phyloP scores from a whole-genome alignment of 1,140 invertebrate genomes.

The Drosophila lowei region DNA sequence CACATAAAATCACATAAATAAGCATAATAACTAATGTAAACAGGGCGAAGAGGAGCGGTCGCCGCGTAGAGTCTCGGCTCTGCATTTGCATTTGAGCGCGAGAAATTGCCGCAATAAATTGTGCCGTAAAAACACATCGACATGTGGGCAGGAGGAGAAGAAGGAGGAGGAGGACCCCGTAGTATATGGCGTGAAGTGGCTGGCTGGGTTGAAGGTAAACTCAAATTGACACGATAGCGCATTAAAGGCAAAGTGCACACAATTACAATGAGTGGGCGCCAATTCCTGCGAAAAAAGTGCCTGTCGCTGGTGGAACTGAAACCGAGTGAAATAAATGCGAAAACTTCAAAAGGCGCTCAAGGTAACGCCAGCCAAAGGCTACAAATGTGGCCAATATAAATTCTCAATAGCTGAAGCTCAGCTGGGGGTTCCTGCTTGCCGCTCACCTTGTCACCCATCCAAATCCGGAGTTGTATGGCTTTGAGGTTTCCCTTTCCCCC shows the following conservation, averaged over 20 bases:
- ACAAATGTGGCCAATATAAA: constrained; percentile 81
- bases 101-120: constrained; percentile 80
- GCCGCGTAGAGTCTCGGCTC: constrained; percentile 51
- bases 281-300: constrained; percentile 31
- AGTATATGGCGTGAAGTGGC: constrained; percentile 17
- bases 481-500: constrained; percentile 26
- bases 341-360: constrained; percentile 79
- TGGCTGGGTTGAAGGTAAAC: constrained; percentile 13
- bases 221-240: constrained; percentile 69
- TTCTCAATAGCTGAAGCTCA: constrained; percentile 61
- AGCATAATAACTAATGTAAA: constrained; percentile 81
- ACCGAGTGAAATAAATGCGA: constrained; percentile 72
- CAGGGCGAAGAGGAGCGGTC: constrained; percentile 24
- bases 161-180: no score
- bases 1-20: constrained; percentile 68
- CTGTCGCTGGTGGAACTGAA: constrained; percentile 37
- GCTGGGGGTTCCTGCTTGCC: constrained; percentile 5
- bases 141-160: constrained; percentile 17
- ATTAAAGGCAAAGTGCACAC: constrained; percentile 75
- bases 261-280: constrained; percentile 73
- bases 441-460: constrained; percentile 7
- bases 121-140: constrained; percentile 72
- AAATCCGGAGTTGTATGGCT: constrained; percentile 37
- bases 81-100: constrained; percentile 77
- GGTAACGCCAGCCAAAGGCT: constrained; percentile 66